phyloP scores from a whole-genome alignment of 2,797 vertebrate species.

The Lophura swinhoii region DNA sequence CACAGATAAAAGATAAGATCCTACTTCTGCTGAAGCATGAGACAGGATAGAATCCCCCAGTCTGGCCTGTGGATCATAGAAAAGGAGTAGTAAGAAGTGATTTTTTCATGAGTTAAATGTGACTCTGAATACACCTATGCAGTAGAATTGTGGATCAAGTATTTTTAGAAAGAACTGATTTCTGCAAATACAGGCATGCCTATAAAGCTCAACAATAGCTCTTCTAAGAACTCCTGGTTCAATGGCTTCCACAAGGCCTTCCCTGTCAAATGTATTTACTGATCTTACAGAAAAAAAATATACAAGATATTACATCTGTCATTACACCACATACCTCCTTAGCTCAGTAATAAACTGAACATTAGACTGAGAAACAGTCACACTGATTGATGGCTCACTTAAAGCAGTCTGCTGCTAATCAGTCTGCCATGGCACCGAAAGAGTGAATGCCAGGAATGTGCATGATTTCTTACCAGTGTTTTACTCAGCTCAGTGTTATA shows the following conservation, averaged over 20 bases:
- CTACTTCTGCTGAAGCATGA: background rate
- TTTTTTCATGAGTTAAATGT: background rate
- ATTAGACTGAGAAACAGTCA: background rate
- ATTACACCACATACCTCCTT: background rate
- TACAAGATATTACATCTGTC: background rate
- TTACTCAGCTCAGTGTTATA: background rate
- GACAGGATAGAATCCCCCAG: background rate
- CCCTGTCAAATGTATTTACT: background rate
- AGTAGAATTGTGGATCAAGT: background rate
- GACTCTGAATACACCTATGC: background rate
- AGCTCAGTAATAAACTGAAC: constrained; percentile 9
- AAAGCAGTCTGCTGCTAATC: constrained; percentile 31
- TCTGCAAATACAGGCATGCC: background rate
- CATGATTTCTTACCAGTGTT: background rate
- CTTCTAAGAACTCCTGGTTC: background rate
- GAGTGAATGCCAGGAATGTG: constrained; percentile 41
- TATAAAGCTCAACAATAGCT: background rate
- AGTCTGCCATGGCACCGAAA: background rate
- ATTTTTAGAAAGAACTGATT: background rate
- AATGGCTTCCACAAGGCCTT: background rate
- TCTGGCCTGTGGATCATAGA: background rate
- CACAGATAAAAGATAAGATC: background rate
- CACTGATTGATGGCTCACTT: constrained; percentile 54
- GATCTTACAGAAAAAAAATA: background rate
- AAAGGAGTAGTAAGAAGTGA: background rate